Percentiles rank a stretch among this genome's conserved stretches.
Conservation (phyloP, 2,113 vertebrate genomes). For the Haemorhous mexicanus region DNA sequence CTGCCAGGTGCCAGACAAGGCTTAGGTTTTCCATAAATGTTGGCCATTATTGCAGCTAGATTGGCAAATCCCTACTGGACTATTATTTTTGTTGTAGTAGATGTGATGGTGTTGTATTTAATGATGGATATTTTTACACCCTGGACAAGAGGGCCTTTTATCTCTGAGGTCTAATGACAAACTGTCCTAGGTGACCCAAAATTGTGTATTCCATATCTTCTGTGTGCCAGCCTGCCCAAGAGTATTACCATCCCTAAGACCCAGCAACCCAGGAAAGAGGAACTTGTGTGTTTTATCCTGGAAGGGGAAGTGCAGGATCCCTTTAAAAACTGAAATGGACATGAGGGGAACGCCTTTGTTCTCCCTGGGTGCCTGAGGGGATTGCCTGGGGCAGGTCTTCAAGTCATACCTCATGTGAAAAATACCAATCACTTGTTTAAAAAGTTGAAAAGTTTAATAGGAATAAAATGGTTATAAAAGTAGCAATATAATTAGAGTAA, state of each 20-base stretch:
- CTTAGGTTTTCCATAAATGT: background rate
- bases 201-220: background rate
- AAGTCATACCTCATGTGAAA: rapidly evolving
- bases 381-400: background rate
- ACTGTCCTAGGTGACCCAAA: background rate
- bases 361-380: background rate
- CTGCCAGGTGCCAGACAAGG: background rate
- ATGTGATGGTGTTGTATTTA: background rate
- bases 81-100: background rate
- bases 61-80: background rate
- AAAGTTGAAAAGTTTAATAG: no score
- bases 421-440: no score
- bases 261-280: background rate
- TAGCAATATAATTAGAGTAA: no score
- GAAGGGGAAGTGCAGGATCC: background rate
- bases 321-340: rapidly evolving
- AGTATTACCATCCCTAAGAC: background rate
- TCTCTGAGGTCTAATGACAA: background rate
- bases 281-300: background rate
- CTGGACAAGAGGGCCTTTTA: background rate
- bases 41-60: background rate
- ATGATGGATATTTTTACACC: background rate
- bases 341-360: rapidly evolving
- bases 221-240: background rate
- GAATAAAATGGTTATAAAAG: no score